Base-by-base conservation (phyloP, 2,797 vertebrate genomes). In the Spea hammondii region DNA sequence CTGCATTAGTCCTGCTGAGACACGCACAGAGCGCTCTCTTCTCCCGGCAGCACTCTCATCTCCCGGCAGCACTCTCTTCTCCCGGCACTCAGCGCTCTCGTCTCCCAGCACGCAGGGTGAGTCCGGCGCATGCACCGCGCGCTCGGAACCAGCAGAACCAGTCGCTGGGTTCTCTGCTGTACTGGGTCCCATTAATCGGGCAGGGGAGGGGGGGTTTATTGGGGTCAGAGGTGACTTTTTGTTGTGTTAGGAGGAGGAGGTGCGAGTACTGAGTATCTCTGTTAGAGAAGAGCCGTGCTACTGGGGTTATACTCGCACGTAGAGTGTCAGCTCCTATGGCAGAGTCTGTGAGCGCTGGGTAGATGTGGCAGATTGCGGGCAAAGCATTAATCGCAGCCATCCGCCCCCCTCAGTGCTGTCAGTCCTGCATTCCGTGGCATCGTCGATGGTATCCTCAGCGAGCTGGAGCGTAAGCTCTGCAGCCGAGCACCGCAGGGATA, bases 11-110 rank as follows among this genome's bases (percentile, higher is more conserved):
- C 69, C 2, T 72, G 76, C 60, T 65, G 10, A 50, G 59, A 46
- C 76, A 65, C 48, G 76, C 69, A 78, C 50, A 72, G 6, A 65
- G 69, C 76, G 72, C 57, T 65, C 12, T 46, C 54, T 11, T 9
- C 32, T 32, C 65, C 8, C 65, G 8, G 9, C 44, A 11, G 10
- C 10, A 3, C 5, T 12, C 9, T 5, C 9, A 0, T 17, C 60
- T 17, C 14, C 62, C 44, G 62, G 62, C 17, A 4, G 6, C 46
- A 9, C 62, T 45, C 8, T 10, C 4, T 65, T 17, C 46, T 11
- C 62, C 62, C 46, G 32, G 9, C 8, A n/a, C n/a, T n/a, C n/a
- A 9, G 32, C 62, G 17, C 62, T 45, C 46, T 45, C 17, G 8
- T 8, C 62, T 65, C 8, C 8, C 60, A 4, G n/a, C 14, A 64